phyloP scores from a whole-genome alignment of 2,888 invertebrate genomes.

The Conchocele bisecta region DNA sequence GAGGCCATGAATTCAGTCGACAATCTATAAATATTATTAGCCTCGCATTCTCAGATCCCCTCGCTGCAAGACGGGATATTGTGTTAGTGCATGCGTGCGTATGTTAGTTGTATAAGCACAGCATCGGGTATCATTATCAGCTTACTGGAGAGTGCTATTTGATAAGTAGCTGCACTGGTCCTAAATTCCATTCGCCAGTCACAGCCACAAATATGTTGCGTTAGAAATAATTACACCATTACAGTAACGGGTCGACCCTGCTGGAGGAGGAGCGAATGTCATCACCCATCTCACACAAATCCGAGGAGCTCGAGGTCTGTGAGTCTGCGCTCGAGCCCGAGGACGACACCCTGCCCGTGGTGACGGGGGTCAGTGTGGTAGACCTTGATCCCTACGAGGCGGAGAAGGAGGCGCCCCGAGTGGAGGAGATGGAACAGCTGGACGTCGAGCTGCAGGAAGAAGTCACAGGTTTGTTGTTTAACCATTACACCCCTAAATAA shows the following conservation, averaged over 20 bases:
- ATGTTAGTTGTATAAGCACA: too few species aligned
- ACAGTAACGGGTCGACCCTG: constrained; percentile 77
- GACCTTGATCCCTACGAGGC: constrained; percentile 49
- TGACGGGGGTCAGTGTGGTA: too few species aligned
- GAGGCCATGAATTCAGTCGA: too few species aligned
- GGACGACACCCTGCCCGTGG: too few species aligned
- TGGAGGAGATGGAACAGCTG: constrained; percentile 53
- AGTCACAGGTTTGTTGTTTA: constrained; percentile 25
- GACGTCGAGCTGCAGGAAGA: constrained; percentile 76
- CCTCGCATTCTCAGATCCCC: too few species aligned
- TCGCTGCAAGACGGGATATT: too few species aligned
- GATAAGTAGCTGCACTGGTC: neutral
- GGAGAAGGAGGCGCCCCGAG: constrained; percentile 58
- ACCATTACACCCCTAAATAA: neutral
- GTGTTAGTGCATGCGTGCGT: too few species aligned
- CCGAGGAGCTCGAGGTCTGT: constrained; percentile 46
- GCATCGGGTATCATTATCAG: too few species aligned
- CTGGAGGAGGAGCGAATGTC: constrained; percentile 75
- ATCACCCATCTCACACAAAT: constrained; percentile 59
- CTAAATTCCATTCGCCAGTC: neutral
- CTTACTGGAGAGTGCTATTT: too few species aligned
- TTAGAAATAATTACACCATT: neutral
- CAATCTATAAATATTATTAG: too few species aligned
- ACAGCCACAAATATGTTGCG: neutral
- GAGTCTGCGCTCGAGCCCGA: too few species aligned